Conservation (phyloP, 2,888 invertebrate species). For the Folsomia candida region DNA sequence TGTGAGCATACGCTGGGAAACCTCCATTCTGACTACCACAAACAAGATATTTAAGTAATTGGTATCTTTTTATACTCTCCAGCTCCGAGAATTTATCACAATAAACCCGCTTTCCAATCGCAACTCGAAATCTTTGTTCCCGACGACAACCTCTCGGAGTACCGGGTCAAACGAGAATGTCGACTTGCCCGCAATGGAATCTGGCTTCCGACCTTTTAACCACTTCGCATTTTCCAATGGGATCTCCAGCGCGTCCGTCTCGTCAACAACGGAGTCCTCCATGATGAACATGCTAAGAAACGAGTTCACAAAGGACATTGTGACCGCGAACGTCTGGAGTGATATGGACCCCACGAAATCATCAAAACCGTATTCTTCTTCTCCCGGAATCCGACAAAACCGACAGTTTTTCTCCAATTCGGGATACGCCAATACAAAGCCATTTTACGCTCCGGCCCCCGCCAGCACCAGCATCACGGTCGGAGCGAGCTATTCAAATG, state of each 20-base stretch:
- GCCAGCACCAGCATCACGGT: not conserved
- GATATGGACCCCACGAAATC: not conserved
- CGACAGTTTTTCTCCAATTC: not conserved
- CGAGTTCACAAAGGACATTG: constrained; percentile 4
- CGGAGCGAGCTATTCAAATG: not conserved
- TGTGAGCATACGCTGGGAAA: no score
- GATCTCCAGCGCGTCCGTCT: constrained; percentile 19
- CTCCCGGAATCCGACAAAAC: not conserved
- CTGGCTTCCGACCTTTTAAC: constrained; percentile 44
- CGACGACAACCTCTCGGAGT: not conserved
- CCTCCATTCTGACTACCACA: no score
- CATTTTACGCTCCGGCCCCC: not conserved
- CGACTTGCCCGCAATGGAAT: constrained; percentile 39
- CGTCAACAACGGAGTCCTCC: constrained; percentile 10
- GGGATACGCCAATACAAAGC: not conserved
- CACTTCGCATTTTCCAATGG: constrained; percentile 37
- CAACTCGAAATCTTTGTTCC: not conserved
- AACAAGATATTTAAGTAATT: no score
- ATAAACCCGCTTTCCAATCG: constrained; percentile 2
- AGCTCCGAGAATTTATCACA: constrained; percentile 35
- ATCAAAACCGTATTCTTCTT: not conserved
- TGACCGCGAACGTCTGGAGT: not conserved
- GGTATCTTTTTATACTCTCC: no score
- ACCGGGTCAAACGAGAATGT: no score
- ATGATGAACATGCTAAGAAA: constrained; percentile 4